Evolutionary conservation across 2,113 vertebrate species (phyloP).

Genomic region (Gymnogyps californianus): DNA sequence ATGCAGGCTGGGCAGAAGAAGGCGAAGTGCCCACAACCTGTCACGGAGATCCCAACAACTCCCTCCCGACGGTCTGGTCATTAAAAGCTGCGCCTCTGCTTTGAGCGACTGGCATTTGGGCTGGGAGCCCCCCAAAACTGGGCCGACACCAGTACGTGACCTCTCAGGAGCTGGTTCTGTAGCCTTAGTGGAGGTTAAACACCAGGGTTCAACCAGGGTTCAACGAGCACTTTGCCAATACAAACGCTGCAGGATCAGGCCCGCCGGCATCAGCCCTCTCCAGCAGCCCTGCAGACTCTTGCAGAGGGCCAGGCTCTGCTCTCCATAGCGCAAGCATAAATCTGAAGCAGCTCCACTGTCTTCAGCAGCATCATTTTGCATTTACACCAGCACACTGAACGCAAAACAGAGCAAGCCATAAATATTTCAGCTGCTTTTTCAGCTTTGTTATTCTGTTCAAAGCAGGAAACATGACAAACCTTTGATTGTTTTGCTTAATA

Average conservation of each 20-base stretch:
- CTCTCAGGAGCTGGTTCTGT: neutral
- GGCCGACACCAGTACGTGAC: rapidly evolving
- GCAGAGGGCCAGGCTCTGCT: neutral
- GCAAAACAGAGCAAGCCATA: constrained; percentile 45
- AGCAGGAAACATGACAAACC: constrained; percentile 70
- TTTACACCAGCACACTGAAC: constrained; percentile 16
- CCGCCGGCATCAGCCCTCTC: neutral
- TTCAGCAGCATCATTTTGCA: constrained; percentile 15
- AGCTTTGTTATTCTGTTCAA: constrained; percentile 64
- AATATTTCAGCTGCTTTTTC: constrained; percentile 66
- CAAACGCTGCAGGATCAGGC: neutral
- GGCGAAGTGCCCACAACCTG: neutral
- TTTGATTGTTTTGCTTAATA: constrained; percentile 72
- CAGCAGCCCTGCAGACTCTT: neutral
- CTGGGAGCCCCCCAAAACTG: neutral
- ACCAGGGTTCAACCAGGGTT: neutral
- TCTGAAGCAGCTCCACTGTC: neutral
- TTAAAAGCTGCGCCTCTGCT: neutral
- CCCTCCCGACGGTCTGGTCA: rapidly evolving
- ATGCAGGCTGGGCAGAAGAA: neutral
- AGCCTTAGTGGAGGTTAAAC: neutral
- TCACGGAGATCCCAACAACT: neutral
- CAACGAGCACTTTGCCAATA: neutral
- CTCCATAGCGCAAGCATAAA: neutral
- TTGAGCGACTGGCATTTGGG: rapidly evolving